Base-by-base conservation (phyloP, 2,888 invertebrate species). In the Monopis laevigella region DNA sequence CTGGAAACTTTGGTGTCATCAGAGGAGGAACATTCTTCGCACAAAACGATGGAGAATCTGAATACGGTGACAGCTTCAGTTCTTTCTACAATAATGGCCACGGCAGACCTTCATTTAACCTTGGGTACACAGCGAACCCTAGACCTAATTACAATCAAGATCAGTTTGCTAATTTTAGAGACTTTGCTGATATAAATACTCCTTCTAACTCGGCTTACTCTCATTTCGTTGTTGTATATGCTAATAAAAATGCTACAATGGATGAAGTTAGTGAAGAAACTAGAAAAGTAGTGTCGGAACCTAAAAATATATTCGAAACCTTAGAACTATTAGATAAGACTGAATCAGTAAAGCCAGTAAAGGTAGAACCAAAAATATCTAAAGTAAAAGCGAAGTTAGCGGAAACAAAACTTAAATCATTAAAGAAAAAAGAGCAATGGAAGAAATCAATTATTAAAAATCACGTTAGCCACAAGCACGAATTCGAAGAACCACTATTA, bases 111-210 rank as follows among this genome's bases (percentile, higher is more conserved):
- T 84, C 87, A 0, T 73, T 69, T 40, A 85, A 85, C 48, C 74
- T 82, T 18, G 75, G 80, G 16, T 83, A 85, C 49, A 82, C 85
- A 24, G 83, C 85, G 1, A 91, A 92, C 55, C 89, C 90, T 0
- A 84, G 88, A 55, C 88, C 88, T 3, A 89, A 89, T 39, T 87
- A 89, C 50, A 86, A 89, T 17, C 87, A 88, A 43, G 92, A 93
- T 55, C 93, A 93, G 57, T 93, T 94, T 57, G 92, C 92, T 3
- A 92, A 93, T 59, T 94, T 94, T 73, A 84, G 92, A 54, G 94
- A 94, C 61, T 94, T 94, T 56, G 93, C 94, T 1, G 94, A 94
- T 54, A 93, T 94, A 41, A 93, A 93, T 46, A 87, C 91, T 2
- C 92, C 92, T 1, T 85, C 90, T 0, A 91, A 90, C 56, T 70